Percentiles rank a stretch among this genome's conserved stretches.
These are phyloP conservation scores for Metaphire vulgaris DNA, from an alignment of 1,140 invertebrate genomes.

Conservation along the genomic window DNA sequence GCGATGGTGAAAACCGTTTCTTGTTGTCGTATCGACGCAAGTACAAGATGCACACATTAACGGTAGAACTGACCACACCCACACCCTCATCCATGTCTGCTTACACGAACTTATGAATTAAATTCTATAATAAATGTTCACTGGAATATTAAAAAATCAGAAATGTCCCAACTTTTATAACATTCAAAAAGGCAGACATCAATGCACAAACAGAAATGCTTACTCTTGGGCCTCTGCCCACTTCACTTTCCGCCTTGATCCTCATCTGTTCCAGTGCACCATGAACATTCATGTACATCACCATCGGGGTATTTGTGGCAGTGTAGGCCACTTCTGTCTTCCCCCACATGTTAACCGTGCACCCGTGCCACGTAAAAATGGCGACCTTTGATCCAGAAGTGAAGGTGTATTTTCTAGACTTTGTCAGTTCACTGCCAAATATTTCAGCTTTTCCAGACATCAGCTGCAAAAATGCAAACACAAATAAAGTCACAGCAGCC, in stretches of 20 bases:
- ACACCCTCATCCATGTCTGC: no score
- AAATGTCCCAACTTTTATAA: no score
- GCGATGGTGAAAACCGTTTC: no score
- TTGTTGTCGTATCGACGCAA: no score
- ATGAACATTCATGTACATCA: slow-evolving; percentile 89
- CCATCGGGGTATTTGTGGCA: slow-evolving; percentile 93
- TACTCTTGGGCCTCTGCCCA: slow-evolving; percentile 53
- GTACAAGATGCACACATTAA: no score
- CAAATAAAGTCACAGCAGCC: not conserved
- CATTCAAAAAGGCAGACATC: no score
- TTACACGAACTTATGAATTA: no score
- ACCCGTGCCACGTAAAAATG: slow-evolving; percentile 93
- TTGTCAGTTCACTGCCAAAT: slow-evolving; percentile 92
- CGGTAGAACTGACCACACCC: no score
- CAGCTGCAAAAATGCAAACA: slow-evolving; percentile 58
- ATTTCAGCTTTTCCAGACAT: slow-evolving; percentile 84
- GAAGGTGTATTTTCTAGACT: slow-evolving; percentile 87
- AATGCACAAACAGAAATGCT: no score
- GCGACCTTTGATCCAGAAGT: slow-evolving; percentile 84
- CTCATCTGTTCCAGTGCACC: slow-evolving; percentile 84
- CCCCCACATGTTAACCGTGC: slow-evolving; percentile 64
- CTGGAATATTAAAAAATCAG: no score
- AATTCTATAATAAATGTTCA: no score
- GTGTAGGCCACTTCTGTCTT: slow-evolving; percentile 87
- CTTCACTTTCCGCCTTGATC: slow-evolving; percentile 66